A percentile compares a stretch with the other conserved stretches of the same genome.
These are phyloP conservation scores for Perizoma flavofasciatum DNA, from an alignment of 2,888 invertebrate species.

Conservation along the genomic window DNA sequence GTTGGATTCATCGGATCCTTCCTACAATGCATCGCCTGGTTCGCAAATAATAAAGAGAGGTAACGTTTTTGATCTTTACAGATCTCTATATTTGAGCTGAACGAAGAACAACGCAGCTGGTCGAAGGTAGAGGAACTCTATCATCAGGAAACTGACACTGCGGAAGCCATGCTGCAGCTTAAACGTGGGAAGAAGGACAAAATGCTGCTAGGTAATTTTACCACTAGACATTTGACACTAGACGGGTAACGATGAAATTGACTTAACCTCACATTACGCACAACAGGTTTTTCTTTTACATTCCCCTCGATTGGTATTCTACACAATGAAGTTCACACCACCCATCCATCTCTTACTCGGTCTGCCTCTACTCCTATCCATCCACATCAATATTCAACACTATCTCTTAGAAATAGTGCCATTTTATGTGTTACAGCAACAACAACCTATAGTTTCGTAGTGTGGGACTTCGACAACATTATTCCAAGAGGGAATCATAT, in stretches of 20 bases:
- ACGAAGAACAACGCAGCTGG: conserved; percentile 85
- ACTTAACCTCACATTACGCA: no score
- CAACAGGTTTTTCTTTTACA: no score
- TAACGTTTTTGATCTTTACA: conserved; percentile 30
- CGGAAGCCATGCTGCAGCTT: conserved; percentile 91
- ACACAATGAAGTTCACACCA: no score
- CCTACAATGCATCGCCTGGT: no score
- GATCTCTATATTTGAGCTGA: conserved; percentile 72
- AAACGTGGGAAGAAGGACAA: conserved; percentile 92
- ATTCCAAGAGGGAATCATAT: conserved; percentile 68
- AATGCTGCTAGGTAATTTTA: conserved; percentile 87
- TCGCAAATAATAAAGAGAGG: no score
- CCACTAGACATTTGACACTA: neutral
- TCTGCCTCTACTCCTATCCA: no score
- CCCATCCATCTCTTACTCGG: no score
- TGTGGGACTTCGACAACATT: conserved; percentile 89
- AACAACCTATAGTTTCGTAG: conserved; percentile 91
- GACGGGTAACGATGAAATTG: neutral
- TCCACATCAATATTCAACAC: no score
- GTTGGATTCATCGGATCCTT: no score
- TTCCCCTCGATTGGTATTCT: no score
- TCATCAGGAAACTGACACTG: conserved; percentile 87
- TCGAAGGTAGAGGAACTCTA: conserved; percentile 84
- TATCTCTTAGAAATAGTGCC: no score
- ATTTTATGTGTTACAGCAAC: conserved; percentile 75